Conservation (phyloP, 2,888 invertebrate species). For the Tetheella fluctuosa region DNA sequence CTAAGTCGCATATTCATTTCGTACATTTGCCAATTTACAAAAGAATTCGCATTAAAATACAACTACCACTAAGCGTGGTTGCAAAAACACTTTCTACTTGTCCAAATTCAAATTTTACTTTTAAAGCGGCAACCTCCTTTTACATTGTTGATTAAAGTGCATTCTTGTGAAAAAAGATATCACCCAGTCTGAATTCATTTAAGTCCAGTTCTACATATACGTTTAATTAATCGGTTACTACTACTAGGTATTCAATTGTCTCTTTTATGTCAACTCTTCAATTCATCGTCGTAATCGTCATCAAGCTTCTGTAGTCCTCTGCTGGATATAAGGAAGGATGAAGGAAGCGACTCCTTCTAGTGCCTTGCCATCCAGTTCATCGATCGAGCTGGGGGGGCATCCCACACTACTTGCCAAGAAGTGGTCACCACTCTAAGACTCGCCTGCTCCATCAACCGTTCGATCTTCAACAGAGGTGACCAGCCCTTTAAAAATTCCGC, state of each 20-base stretch:
- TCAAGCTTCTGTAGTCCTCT: no score
- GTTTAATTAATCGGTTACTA: no score
- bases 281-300: no score
- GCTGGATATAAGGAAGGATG: no score
- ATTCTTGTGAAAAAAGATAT: neutral
- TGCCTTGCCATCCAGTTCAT: no score
- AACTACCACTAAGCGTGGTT: conserved; percentile 2
- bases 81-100: conserved; percentile 9
- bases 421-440: neutral
- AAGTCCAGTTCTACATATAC: no score
- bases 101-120: conserved; percentile 3
- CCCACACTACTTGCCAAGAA: neutral
- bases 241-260: no score
- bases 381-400: neutral
- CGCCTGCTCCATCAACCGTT: neutral
- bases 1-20: neutral
- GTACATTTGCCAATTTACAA: neutral
- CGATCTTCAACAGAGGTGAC: neutral
- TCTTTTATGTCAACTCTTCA: no score
- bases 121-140: conserved; percentile 1
- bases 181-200: no score
- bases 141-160: neutral
- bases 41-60: conserved; percentile 9
- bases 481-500: neutral
- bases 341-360: no score